Percentiles rank a stretch among this genome's conserved stretches.
Evolutionary conservation across 2,888 invertebrate genomes (phyloP).

Genomic region (Ophion costatus): DNA sequence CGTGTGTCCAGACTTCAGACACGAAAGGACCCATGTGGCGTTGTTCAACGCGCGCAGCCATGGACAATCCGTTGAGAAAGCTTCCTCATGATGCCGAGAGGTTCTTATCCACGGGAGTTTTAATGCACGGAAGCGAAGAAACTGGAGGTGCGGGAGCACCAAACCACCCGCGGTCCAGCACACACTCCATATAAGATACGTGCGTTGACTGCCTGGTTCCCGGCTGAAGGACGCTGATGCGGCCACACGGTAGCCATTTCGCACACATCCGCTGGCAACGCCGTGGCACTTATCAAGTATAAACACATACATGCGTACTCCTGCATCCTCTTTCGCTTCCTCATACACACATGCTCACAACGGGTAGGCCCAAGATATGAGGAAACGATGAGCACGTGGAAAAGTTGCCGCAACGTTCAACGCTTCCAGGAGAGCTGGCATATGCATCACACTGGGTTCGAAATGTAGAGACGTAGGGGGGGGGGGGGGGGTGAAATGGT

Average conservation of each 20-base stretch:
- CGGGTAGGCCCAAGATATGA: background rate
- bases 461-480: constrained; percentile 12
- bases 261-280: constrained; percentile 56
- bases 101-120: too few relatives aligned
- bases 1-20: background rate
- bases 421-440: constrained; percentile 43
- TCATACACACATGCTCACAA: constrained; percentile 4
- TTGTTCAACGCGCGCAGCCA: background rate
- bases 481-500: constrained; percentile 8
- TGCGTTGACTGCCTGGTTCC: constrained; percentile 62
- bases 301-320: background rate
- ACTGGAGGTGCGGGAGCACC: constrained; percentile 23
- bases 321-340: constrained; percentile 4
- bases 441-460: background rate
- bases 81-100: background rate
- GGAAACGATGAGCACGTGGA: constrained; percentile 10
- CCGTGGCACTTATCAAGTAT: constrained; percentile 14
- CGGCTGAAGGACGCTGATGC: constrained; percentile 35
- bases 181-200: constrained; percentile 41
- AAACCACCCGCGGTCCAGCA: constrained; percentile 22
- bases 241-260: constrained; percentile 65
- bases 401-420: constrained; percentile 31
- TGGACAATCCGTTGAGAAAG: background rate
- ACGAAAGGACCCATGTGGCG: background rate
- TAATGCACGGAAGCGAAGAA: background rate